These are phyloP conservation scores for Hyposmocoma kahamanoa DNA, from an alignment of 1,140 invertebrate genomes.

Conservation along the genomic window DNA sequence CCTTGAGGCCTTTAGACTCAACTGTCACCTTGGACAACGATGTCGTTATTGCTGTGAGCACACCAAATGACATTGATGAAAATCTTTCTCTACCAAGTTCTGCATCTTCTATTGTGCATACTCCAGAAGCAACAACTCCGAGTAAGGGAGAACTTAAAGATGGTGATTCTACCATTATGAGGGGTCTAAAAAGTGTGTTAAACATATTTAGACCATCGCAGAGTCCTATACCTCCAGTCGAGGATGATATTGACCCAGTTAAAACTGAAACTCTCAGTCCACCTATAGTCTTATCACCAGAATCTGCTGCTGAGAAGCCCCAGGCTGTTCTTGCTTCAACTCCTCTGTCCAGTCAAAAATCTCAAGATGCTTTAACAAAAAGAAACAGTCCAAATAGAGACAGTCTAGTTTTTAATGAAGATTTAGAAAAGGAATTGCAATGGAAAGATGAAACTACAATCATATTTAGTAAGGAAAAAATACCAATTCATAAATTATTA, in stretches of 20 bases:
- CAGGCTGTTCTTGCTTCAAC: slow-evolving; percentile 36
- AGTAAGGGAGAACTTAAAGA: slow-evolving; percentile 50
- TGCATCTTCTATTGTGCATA: slow-evolving; percentile 42
- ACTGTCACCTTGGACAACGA: slow-evolving; percentile 24
- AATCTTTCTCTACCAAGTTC: slow-evolving; percentile 48
- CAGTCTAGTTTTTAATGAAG: slow-evolving; percentile 53
- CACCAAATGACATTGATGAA: slow-evolving; percentile 36
- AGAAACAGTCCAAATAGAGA: slow-evolving; percentile 51
- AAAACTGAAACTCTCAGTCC: slow-evolving; percentile 13
- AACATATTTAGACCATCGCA: slow-evolving; percentile 61
- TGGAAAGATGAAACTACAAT: slow-evolving; percentile 63
- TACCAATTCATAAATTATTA: slow-evolving; percentile 53
- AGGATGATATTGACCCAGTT: slow-evolving; percentile 10
- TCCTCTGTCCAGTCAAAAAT: slow-evolving; percentile 29
- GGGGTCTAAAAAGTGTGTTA: slow-evolving; percentile 57
- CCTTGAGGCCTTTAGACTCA: slow-evolving; percentile 27
- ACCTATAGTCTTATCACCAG: neutral
- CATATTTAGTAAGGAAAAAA: slow-evolving; percentile 54
- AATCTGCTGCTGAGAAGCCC: neutral
- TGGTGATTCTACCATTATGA: slow-evolving; percentile 53
- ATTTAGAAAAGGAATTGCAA: slow-evolving; percentile 51
- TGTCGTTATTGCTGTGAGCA: slow-evolving; percentile 30
- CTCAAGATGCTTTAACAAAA: slow-evolving; percentile 31
- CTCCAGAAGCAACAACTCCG: slow-evolving; percentile 57
- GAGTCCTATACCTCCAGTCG: slow-evolving; percentile 44